A percentile compares a stretch with the other conserved stretches of the same genome.
Evolutionary conservation across 2,888 invertebrate genomes (phyloP).

Genomic region (Dicranocentrus wangi): DNA sequence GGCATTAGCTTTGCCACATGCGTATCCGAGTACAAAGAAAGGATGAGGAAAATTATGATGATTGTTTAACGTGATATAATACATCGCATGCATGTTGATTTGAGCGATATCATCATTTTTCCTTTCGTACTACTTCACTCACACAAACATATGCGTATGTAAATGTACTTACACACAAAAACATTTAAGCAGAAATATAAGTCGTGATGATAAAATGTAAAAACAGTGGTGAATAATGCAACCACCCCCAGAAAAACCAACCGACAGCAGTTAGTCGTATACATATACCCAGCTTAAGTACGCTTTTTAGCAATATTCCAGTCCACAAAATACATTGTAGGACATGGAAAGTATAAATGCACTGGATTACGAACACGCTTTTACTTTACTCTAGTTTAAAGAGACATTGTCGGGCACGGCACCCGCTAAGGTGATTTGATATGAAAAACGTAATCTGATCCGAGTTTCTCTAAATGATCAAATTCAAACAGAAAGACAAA

Average conservation of each 20-base stretch:
- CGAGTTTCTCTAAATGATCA: constrained; percentile 6
- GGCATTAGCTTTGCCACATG: constrained; percentile 25
- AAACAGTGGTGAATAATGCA: no score
- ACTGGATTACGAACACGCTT: no score
- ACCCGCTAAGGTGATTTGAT: constrained; percentile 13
- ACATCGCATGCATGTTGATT: constrained; percentile 22
- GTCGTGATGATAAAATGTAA: no score
- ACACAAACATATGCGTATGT: not conserved
- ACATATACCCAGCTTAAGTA: no score
- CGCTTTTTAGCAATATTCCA: no score
- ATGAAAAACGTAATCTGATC: constrained; percentile 31
- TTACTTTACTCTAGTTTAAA: no score
- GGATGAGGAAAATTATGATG: constrained; percentile 41
- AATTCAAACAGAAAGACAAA: constrained; percentile 25
- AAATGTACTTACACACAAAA: not conserved
- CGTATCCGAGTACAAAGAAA: constrained; percentile 19
- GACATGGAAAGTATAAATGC: no score
- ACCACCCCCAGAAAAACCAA: not conserved
- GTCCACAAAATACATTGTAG: no score
- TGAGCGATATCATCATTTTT: constrained; percentile 8
- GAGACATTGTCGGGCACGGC: not conserved
- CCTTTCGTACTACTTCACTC: not conserved
- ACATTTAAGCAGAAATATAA: no score
- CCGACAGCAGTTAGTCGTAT: not conserved
- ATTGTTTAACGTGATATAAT: constrained; percentile 40